These are phyloP conservation scores for Eudyptes chrysolophus DNA, from an alignment of 2,113 vertebrate genomes.

Conservation along the genomic window DNA sequence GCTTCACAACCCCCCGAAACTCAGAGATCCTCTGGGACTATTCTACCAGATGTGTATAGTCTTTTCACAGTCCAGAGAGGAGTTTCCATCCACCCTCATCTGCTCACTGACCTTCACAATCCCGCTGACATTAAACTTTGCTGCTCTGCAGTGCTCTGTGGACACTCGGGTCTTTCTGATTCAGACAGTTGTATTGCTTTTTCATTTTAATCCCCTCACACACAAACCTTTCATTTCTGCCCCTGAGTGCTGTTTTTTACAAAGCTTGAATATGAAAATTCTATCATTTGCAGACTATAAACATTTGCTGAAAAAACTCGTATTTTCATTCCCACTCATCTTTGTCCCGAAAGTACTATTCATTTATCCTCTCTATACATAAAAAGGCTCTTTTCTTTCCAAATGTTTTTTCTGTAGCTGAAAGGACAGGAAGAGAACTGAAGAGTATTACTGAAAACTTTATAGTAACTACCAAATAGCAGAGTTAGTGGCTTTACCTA, in stretches of 20 bases:
- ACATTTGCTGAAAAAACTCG: background rate
- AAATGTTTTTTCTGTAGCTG: background rate
- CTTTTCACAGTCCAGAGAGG: slow-evolving; percentile 25
- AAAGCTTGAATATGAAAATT: slow-evolving; percentile 21
- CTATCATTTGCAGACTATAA: slow-evolving; percentile 8
- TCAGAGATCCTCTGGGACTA: background rate
- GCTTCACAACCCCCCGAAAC: background rate
- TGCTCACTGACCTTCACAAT: slow-evolving; percentile 42
- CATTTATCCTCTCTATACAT: slow-evolving; percentile 5
- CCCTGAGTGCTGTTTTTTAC: background rate
- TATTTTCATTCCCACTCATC: slow-evolving; percentile 28
- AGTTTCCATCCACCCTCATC: slow-evolving; percentile 30
- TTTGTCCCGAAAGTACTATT: background rate
- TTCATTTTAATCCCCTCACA: background rate
- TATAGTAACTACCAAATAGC: slow-evolving; percentile 36
- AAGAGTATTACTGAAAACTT: slow-evolving; percentile 39
- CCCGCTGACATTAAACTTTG: background rate
- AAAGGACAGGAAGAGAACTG: slow-evolving; percentile 38
- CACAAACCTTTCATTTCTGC: background rate
- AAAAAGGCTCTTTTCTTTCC: slow-evolving; percentile 40
- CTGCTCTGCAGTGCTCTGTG: background rate
- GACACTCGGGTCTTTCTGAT: background rate
- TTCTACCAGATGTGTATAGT: slow-evolving; percentile 23
- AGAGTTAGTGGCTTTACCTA: slow-evolving; percentile 14
- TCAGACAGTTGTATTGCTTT: background rate